These are phyloP conservation scores for Schizopygopsis malacanthus DNA, from an alignment of 2,797 vertebrate genomes.

Conservation along the genomic window DNA sequence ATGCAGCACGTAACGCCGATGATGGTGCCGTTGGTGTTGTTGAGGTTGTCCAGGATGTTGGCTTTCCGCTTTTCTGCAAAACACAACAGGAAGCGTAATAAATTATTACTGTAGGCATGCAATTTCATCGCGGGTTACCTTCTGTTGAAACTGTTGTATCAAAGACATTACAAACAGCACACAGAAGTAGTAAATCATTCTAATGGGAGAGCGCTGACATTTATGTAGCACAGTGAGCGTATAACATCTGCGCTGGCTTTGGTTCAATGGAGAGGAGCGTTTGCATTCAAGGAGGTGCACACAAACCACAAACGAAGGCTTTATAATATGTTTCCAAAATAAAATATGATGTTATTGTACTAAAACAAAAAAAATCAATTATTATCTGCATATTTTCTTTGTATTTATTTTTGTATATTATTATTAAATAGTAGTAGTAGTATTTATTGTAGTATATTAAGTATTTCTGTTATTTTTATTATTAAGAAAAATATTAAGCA, in stretches of 20 bases:
- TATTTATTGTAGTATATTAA: not conserved
- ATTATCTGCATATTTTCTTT: not conserved
- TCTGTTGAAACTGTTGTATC: conserved; percentile 52
- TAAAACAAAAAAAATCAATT: not conserved
- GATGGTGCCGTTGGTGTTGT: conserved; percentile 95
- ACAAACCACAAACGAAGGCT: conserved; percentile 55
- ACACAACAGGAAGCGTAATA: not conserved
- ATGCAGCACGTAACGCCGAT: conserved; percentile 97
- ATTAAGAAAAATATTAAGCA: too few species aligned
- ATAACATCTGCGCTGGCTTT: conserved; percentile 46
- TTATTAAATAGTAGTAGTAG: too few species aligned
- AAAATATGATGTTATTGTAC: not conserved
- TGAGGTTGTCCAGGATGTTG: conserved; percentile 96
- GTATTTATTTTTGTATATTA: not conserved
- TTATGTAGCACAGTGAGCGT: conserved; percentile 66
- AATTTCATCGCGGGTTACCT: conserved; percentile 43
- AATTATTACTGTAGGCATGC: conserved; percentile 16
- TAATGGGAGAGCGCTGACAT: conserved; percentile 63
- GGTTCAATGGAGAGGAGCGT: conserved; percentile 24
- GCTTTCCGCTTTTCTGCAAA: conserved; percentile 92
- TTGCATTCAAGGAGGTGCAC: conserved; percentile 17
- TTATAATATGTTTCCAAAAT: conserved; percentile 68
- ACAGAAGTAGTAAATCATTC: conserved; percentile 48
- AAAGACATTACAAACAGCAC: conserved; percentile 50
- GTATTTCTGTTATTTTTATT: too few species aligned